phyloP scores from a whole-genome alignment of 2,797 vertebrate genomes.

The Chelonia mydas region DNA sequence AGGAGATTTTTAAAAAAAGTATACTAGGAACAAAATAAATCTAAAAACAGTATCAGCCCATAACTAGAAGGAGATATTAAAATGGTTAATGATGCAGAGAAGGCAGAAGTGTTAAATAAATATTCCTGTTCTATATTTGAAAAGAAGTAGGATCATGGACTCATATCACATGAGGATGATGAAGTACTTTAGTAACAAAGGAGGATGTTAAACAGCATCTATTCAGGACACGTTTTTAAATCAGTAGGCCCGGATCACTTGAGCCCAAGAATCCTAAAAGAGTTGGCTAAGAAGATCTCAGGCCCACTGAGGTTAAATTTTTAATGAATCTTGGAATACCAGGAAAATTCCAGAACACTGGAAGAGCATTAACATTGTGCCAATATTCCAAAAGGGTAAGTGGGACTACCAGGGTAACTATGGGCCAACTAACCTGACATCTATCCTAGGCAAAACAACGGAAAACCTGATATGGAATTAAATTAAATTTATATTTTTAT shows the following conservation, averaged over 20 bases:
- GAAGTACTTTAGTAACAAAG: slow-evolving; percentile 13
- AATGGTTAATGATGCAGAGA: background rate
- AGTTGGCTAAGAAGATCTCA: background rate
- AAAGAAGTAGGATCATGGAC: background rate
- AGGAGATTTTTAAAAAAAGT: background rate
- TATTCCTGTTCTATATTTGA: background rate
- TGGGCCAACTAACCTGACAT: background rate
- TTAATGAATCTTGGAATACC: background rate
- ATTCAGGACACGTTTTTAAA: slow-evolving; percentile 17
- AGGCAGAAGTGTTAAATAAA: background rate
- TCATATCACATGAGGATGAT: background rate
- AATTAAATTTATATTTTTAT: too few species aligned
- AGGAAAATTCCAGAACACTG: rapidly evolving
- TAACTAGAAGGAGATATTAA: background rate
- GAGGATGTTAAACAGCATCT: background rate
- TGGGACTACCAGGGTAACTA: background rate
- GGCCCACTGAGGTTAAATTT: background rate
- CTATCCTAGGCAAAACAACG: background rate
- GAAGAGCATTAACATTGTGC: background rate
- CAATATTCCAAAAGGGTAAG: background rate
- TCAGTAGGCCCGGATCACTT: background rate
- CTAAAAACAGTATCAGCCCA: background rate
- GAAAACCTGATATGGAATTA: background rate
- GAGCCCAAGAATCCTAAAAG: background rate
- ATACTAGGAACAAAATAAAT: background rate